A percentile compares a stretch with the other conserved stretches of the same genome.
Conservation (phyloP, 1,140 invertebrate species). For the Trichogramma pretiosum region DNA sequence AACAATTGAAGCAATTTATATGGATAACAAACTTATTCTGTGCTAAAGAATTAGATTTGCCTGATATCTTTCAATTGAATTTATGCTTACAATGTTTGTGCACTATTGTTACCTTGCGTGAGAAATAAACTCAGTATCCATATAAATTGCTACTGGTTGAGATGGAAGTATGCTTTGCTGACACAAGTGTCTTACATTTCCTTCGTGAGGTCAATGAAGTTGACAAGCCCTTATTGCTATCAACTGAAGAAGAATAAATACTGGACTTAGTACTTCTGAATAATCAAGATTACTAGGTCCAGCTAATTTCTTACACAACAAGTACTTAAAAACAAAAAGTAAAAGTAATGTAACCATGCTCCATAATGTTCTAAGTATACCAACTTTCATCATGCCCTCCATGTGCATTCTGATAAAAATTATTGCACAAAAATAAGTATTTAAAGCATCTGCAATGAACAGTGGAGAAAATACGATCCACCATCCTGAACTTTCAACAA, state of each 20-base stretch:
- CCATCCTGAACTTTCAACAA: conserved; percentile 53
- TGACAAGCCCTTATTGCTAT: conserved; percentile 89
- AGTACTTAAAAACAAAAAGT: conserved; percentile 85
- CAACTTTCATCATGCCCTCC: conserved; percentile 64
- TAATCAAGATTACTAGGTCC: conserved; percentile 72
- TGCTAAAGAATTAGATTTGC: no score
- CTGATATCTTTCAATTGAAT: no score
- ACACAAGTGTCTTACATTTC: not conserved
- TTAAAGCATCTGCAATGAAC: conserved; percentile 83
- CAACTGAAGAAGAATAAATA: conserved; percentile 83
- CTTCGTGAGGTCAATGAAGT: conserved; percentile 49
- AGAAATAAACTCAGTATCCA: conserved; percentile 18
- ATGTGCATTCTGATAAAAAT: conserved; percentile 87
- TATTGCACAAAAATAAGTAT: conserved; percentile 89
- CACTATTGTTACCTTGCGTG: conserved; percentile 11
- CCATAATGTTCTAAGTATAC: conserved; percentile 73
- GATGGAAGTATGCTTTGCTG: conserved; percentile 7
- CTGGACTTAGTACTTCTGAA: conserved; percentile 84
- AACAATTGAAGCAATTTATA: no score
- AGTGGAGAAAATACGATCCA: conserved; percentile 83
- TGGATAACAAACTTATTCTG: no score
- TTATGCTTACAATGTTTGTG: no score
- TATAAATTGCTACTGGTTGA: conserved; percentile 15
- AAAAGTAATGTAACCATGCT: conserved; percentile 75
- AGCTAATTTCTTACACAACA: conserved; percentile 81